phyloP scores from a whole-genome alignment of 2,888 invertebrate species.

The Xylocampa areola region DNA sequence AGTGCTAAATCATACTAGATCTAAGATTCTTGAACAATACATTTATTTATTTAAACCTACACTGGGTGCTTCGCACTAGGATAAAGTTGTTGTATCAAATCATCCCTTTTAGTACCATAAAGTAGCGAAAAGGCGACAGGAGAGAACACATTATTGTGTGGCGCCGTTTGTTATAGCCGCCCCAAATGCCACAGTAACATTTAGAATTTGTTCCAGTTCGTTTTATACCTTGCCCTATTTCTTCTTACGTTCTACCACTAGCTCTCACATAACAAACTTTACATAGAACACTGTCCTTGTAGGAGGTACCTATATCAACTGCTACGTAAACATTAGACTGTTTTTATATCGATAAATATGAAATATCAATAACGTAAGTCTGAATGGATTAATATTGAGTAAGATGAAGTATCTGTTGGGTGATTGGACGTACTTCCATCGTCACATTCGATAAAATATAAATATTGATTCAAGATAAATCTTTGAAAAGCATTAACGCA shows the following conservation, averaged over 20 bases:
- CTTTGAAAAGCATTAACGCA: too few relatives aligned
- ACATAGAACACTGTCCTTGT: slow-evolving; percentile 21
- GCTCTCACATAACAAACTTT: slow-evolving; percentile 57
- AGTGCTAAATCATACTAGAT: too few relatives aligned
- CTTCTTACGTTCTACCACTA: slow-evolving; percentile 59
- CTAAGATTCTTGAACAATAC: too few relatives aligned
- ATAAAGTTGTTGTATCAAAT: not conserved
- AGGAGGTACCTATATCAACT: slow-evolving; percentile 2
- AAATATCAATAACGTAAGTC: too few relatives aligned
- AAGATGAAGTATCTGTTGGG: slow-evolving; percentile 15
- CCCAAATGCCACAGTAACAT: slow-evolving; percentile 85
- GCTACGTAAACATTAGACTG: slow-evolving; percentile 7
- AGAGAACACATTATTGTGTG: slow-evolving; percentile 53
- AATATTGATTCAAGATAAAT: slow-evolving; percentile 20
- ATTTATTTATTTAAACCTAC: too few relatives aligned
- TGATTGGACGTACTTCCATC: slow-evolving; percentile 5
- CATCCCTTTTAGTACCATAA: slow-evolving; percentile 6
- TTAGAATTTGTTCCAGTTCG: slow-evolving; percentile 79
- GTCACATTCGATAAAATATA: slow-evolving; percentile 5
- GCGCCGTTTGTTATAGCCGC: slow-evolving; percentile 64
- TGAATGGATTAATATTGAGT: too few relatives aligned
- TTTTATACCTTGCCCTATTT: slow-evolving; percentile 79
- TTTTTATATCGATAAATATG: slow-evolving; percentile 14
- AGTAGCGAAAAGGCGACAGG: slow-evolving; percentile 22
- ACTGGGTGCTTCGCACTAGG: not conserved